phyloP scores from a whole-genome alignment of 2,888 invertebrate genomes.

The Hylaea fasciaria region DNA sequence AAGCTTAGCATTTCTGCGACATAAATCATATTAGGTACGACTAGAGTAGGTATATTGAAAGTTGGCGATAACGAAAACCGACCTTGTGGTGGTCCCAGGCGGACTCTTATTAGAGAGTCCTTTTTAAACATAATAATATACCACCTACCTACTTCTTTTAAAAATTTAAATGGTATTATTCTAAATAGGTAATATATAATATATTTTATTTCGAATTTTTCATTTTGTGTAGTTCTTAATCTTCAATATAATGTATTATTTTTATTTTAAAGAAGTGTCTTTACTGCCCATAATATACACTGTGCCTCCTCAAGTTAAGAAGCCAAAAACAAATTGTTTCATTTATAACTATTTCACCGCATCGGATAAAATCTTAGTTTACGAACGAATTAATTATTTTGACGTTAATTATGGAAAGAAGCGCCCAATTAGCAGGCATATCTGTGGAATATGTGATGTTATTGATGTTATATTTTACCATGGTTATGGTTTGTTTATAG shows the following conservation, averaged over 20 bases:
- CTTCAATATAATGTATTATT: too few relatives aligned
- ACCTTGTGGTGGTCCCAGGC: too few relatives aligned
- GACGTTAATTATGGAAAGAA: constrained; percentile 65
- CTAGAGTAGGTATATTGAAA: too few relatives aligned
- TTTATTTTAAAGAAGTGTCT: background rate
- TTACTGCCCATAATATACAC: constrained; percentile 9
- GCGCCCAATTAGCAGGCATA: constrained; percentile 65
- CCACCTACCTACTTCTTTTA: too few relatives aligned
- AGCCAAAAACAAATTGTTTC: constrained; percentile 73
- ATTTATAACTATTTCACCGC: constrained; percentile 63
- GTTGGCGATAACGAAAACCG: too few relatives aligned
- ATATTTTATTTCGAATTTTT: background rate
- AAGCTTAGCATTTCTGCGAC: too few relatives aligned
- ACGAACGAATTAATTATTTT: constrained; percentile 73
- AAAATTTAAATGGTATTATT: too few relatives aligned
- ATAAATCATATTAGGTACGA: too few relatives aligned
- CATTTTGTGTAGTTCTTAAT: background rate
- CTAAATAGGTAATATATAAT: background rate
- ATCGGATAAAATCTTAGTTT: constrained; percentile 64
- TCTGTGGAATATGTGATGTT: constrained; percentile 48
- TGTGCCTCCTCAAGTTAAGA: constrained; percentile 37
- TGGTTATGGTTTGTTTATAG: constrained; percentile 38
- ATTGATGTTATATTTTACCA: constrained; percentile 42
- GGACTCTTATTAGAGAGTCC: too few relatives aligned
- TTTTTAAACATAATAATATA: too few relatives aligned